phyloP scores from a whole-genome alignment of 1,140 invertebrate species.

The Drosophila miranda region DNA sequence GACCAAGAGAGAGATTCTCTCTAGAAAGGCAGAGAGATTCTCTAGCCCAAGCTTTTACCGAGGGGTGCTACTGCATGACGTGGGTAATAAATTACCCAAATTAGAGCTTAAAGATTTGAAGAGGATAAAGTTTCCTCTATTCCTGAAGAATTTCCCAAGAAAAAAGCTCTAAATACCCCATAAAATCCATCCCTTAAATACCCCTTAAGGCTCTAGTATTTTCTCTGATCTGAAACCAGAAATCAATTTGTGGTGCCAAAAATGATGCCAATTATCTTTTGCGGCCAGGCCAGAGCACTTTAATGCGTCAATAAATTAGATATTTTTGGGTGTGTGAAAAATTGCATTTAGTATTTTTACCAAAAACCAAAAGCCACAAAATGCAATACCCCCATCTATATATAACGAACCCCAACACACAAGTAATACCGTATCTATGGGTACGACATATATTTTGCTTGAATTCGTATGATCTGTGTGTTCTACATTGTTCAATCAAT shows the following conservation, averaged over 20 bases:
- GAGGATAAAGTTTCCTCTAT: no score
- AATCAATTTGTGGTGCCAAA: slow-evolving; percentile 62
- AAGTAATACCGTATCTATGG: neutral
- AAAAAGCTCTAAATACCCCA: no score
- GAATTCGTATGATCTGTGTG: slow-evolving; percentile 25
- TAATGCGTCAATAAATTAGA: slow-evolving; percentile 71
- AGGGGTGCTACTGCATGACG: no score
- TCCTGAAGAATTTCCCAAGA: no score
- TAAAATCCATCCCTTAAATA: no score
- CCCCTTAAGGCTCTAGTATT: no score
- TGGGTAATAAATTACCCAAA: no score
- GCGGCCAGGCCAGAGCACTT: slow-evolving; percentile 30
- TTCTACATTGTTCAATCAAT: slow-evolving; percentile 34
- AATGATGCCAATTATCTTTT: slow-evolving; percentile 63
- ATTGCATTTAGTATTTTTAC: slow-evolving; percentile 42
- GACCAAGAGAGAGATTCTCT: no score
- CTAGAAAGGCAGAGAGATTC: no score
- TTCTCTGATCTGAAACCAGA: slow-evolving; percentile 6
- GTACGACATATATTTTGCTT: slow-evolving; percentile 24
- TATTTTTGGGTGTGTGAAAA: slow-evolving; percentile 54
- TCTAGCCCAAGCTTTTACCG: no score
- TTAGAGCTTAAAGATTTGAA: no score
- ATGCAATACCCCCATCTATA: slow-evolving; percentile 20
- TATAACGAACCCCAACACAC: slow-evolving; percentile 8
- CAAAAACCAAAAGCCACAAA: slow-evolving; percentile 33